Evolutionary conservation across 2,797 vertebrate species (phyloP).

Genomic region (Vireo griseus): DNA sequence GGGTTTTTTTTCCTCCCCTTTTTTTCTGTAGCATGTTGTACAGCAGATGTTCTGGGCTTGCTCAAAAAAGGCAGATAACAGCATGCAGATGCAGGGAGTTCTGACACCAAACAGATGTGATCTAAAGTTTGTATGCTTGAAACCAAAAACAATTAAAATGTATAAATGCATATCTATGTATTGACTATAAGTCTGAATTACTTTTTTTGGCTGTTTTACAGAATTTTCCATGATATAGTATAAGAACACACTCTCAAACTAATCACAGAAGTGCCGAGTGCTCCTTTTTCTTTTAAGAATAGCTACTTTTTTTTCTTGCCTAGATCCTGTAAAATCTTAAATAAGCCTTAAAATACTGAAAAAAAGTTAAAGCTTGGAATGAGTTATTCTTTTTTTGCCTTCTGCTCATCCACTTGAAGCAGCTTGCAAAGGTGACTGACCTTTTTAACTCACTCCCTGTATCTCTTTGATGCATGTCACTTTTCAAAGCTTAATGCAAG

Average conservation of each 20-base stretch:
- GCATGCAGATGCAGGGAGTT: conserved; percentile 72
- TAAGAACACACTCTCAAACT: conserved; percentile 68
- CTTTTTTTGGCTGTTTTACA: conserved; percentile 59
- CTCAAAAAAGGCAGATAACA: conserved; percentile 67
- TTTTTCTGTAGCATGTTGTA: conserved; percentile 78
- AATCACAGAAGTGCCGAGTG: conserved; percentile 81
- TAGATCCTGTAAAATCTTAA: conserved; percentile 66
- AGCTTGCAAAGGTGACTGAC: background rate
- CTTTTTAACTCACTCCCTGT: conserved; percentile 4
- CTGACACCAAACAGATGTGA: conserved; percentile 65
- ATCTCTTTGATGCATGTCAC: background rate
- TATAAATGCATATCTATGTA: conserved; percentile 71
- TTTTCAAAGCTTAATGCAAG: background rate
- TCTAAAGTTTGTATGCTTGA: conserved; percentile 72
- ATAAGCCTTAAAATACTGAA: conserved; percentile 75
- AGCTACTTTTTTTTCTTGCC: conserved; percentile 41
- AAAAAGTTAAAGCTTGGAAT: conserved; percentile 56
- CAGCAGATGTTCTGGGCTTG: conserved; percentile 79
- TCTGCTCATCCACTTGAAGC: background rate
- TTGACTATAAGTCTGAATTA: conserved; percentile 61
- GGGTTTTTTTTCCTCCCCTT: conserved; percentile 10
- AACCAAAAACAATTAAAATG: conserved; percentile 74
- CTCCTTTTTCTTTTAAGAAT: conserved; percentile 51
- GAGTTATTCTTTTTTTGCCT: conserved; percentile 1
- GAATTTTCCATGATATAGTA: conserved; percentile 63